Conservation (phyloP, 2,797 vertebrate species). For the Myotis daubentonii region DNA sequence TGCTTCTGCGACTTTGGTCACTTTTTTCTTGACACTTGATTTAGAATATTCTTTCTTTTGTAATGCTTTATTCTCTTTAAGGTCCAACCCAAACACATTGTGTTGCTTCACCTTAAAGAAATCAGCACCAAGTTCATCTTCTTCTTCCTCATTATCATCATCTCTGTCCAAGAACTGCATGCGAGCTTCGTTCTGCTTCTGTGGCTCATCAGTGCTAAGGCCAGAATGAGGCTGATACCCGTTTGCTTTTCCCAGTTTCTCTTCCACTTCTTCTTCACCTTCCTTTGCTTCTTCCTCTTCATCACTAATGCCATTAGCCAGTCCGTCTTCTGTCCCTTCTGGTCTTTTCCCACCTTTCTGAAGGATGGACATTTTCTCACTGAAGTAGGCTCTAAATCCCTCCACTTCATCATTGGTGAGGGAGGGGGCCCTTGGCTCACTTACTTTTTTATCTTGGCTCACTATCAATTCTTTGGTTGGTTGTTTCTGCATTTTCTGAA, state of each 20-base stretch:
- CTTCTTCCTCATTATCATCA: conserved; percentile 72
- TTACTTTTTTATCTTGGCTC: background rate
- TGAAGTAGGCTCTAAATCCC: conserved; percentile 84
- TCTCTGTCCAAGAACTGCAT: conserved; percentile 74
- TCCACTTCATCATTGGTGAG: conserved; percentile 83
- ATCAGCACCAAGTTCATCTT: conserved; percentile 87
- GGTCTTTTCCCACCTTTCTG: conserved; percentile 68
- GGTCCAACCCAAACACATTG: conserved; percentile 91
- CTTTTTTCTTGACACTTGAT: conserved; percentile 86
- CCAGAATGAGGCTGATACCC: background rate
- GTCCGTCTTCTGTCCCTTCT: conserved; percentile 62
- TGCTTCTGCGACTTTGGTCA: conserved; percentile 92
- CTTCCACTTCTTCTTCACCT: conserved; percentile 61
- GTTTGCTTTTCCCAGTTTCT: conserved; percentile 53
- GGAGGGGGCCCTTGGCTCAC: conserved; percentile 55
- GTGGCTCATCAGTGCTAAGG: background rate
- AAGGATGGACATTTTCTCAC: conserved; percentile 77
- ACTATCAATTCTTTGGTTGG: background rate
- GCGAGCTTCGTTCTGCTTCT: conserved; percentile 54
- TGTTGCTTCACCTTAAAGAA: conserved; percentile 93
- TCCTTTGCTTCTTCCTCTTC: conserved; percentile 77
- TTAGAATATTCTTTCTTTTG: conserved; percentile 79
- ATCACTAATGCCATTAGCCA: conserved; percentile 54
- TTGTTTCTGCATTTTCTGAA: conserved; percentile 88
- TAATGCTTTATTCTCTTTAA: conserved; percentile 68